Percentiles rank a stretch among this genome's conserved stretches.
Conservation (phyloP, 2,797 vertebrate species). For the Rallus crepitans region DNA sequence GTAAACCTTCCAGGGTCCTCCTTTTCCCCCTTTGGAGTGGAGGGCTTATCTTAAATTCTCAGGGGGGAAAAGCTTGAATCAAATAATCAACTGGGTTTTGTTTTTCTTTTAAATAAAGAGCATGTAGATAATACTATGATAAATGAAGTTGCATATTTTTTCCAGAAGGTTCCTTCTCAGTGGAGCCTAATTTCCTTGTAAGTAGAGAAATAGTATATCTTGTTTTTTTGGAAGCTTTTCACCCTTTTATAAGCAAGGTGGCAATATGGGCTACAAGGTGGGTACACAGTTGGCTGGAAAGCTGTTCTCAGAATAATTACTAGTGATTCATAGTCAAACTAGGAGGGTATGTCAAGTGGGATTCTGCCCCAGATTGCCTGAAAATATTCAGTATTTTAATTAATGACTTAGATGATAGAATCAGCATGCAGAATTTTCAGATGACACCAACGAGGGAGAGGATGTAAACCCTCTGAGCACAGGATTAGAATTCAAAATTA, state of each 20-base stretch:
- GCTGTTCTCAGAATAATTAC: constrained; percentile 18
- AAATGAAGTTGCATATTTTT: neutral
- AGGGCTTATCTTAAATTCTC: neutral
- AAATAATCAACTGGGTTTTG: neutral
- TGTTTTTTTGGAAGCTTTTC: neutral
- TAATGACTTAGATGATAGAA: constrained; percentile 44
- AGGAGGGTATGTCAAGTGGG: constrained; percentile 37
- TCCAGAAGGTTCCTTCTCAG: neutral
- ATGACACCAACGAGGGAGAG: constrained; percentile 15
- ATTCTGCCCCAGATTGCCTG: constrained; percentile 35
- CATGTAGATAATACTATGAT: neutral
- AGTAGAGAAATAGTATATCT: neutral
- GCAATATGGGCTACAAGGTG: neutral
- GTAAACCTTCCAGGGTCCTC: neutral
- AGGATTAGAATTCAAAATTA: constrained; percentile 58
- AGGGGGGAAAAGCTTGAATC: neutral
- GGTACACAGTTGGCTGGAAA: constrained; percentile 6
- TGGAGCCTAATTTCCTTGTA: neutral
- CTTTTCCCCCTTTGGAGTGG: neutral
- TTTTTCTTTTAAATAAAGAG: neutral
- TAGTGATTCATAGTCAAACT: constrained; percentile 41
- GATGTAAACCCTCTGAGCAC: constrained; percentile 28
- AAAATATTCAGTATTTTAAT: constrained; percentile 68
- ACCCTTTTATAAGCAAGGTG: neutral
- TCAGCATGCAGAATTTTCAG: constrained; percentile 40